Conservation (phyloP, 2,888 invertebrate species). For the Mayetiola destructor region DNA sequence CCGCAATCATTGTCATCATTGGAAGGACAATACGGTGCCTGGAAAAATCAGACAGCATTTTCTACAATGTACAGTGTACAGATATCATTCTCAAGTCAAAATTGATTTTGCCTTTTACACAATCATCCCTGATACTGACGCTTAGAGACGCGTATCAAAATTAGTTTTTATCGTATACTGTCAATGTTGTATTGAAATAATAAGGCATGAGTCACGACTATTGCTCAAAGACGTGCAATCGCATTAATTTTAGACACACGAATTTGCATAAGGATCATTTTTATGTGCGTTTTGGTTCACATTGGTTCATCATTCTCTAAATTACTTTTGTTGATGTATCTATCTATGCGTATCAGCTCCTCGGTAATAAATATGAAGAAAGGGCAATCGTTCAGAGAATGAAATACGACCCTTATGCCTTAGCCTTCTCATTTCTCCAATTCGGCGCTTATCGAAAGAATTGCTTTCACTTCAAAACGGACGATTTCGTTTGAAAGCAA, state of each 20-base stretch:
- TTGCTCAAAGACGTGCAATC: slow-evolving; percentile 10
- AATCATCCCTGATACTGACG: not conserved
- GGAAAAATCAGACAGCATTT: no score
- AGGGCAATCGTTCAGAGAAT: not conserved
- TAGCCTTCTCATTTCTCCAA: no score
- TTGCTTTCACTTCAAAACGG: not conserved
- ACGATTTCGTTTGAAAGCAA: not conserved
- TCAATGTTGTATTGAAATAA: not conserved
- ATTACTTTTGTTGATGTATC: not conserved
- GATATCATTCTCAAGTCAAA: no score
- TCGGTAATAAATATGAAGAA: not conserved
- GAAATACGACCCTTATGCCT: slow-evolving; percentile 8
- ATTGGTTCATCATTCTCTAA: not conserved
- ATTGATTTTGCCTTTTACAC: not conserved
- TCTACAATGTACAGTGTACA: no score
- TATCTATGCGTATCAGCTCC: not conserved
- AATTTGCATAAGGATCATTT: slow-evolving; percentile 11
- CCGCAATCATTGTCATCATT: no score
- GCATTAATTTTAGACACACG: slow-evolving; percentile 5
- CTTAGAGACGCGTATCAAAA: no score
- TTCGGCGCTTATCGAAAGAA: no score
- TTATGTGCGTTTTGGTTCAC: slow-evolving; percentile 10
- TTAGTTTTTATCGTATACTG: not conserved
- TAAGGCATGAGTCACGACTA: slow-evolving; percentile 2
- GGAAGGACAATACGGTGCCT: no score